Evolutionary conservation across 1,140 invertebrate genomes (phyloP).

Genomic region (Drosophila sechellia): DNA sequence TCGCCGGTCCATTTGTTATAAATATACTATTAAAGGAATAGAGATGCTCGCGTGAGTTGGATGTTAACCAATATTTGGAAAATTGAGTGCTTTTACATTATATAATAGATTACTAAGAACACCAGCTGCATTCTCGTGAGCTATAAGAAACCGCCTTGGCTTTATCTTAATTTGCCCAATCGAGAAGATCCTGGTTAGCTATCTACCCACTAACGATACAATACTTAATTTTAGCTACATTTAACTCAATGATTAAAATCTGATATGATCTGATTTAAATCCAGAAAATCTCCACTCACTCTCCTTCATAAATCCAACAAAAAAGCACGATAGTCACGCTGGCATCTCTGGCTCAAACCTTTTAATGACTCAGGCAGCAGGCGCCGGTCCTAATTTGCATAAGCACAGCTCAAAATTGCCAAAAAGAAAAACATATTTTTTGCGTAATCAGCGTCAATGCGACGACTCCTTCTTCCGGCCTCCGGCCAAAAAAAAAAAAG

Average conservation of each 20-base stretch:
- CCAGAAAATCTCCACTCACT: too few species aligned
- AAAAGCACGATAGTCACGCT: not conserved
- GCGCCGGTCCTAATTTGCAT: conserved; percentile 63
- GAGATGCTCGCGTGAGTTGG: not conserved
- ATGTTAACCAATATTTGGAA: not conserved
- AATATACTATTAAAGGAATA: conserved; percentile 5
- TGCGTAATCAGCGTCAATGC: conserved; percentile 63
- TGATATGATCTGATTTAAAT: too few species aligned
- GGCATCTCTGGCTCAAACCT: conserved; percentile 5
- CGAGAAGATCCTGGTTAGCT: too few species aligned
- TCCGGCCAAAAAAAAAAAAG: conserved; percentile 12
- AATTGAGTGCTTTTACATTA: too few species aligned
- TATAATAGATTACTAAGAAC: too few species aligned
- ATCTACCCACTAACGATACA: too few species aligned
- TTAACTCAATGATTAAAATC: too few species aligned
- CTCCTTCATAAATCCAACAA: too few species aligned
- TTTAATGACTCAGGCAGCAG: conserved; percentile 41
- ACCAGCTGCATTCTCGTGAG: too few species aligned
- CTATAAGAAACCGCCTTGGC: too few species aligned
- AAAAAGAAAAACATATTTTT: conserved; percentile 40
- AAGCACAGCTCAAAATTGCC: conserved; percentile 53
- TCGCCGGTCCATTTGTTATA: conserved; percentile 41
- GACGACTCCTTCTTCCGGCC: conserved; percentile 72
- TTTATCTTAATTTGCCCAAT: too few species aligned
- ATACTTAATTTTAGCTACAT: too few species aligned